Base-by-base conservation (phyloP, 2,113 vertebrate genomes). In the Amphiprion percula region DNA sequence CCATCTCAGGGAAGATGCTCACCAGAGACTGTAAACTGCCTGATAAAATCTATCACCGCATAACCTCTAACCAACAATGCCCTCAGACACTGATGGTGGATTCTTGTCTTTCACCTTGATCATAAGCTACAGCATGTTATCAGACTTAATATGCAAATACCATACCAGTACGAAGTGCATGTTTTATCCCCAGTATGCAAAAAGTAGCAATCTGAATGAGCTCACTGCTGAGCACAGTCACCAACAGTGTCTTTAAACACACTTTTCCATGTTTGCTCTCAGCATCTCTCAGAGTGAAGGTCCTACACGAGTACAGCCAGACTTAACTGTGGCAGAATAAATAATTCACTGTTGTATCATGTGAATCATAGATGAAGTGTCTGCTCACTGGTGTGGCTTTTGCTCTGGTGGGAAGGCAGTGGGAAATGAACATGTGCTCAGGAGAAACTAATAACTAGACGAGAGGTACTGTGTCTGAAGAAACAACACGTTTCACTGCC, bases 341-440 rank as follows among this genome's bases (percentile, higher is more conserved):
- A 83, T 80, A 74, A 79, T 67, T 74, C 5, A 68, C 58, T 8
- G 3, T 53, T 52, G 41, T 47, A 50, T 66, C 54, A 26, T 53
- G 8, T 88, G 30, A 83, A 72, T 80, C 68, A 83, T 75, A 26
- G 37, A 66, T 59, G 41, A 69, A 62, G 33, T 54, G 52, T 59
- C 44, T 65, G 24, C 72, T 76, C n/a, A 23, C 4, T 33, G 7
- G 30, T 2, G 1, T 54, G 19, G 55, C 58, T 53, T 75, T 78
- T 68, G 23, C 47, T 77, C 5, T 26, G 8, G 4, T 0, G 3
- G 52, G 15, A 28, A 58, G 11, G 6, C 24, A 50, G 30, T 50
- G 53, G 66, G 65, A 78, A 64, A 74, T 44, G 59, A 76, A 58
- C 47, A 66, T 41, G 64, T 41, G 64, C 64, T 46, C 60, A 56